These are phyloP conservation scores for Brotula barbata DNA, from an alignment of 2,797 vertebrate genomes.

Conservation along the genomic window DNA sequence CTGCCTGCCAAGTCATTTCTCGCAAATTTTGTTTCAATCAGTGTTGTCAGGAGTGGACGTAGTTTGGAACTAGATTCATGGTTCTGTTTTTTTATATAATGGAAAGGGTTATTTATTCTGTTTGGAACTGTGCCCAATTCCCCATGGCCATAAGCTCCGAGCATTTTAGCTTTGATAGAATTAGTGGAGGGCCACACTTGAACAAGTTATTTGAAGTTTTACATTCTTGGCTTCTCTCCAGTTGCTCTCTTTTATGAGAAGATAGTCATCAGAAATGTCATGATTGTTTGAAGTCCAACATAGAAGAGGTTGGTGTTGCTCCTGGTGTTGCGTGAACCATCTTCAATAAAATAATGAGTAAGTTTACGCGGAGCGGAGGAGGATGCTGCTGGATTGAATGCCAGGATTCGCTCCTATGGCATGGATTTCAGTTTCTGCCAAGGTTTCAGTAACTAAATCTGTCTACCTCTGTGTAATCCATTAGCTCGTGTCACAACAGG, in stretches of 20 bases:
- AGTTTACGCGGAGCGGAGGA: conserved; percentile 12
- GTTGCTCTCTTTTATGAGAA: conserved; percentile 7
- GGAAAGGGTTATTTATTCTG: conserved; percentile 6
- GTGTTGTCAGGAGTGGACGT: conserved; percentile 2
- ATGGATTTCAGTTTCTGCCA: conserved; percentile 36
- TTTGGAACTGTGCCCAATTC: conserved; percentile 16
- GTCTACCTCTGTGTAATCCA: conserved; percentile 41
- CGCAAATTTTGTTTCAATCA: conserved; percentile 1
- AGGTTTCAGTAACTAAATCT: conserved; percentile 36
- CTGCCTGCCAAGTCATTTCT: conserved; percentile 2
- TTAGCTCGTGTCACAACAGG: conserved; percentile 38
- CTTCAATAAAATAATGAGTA: conserved; percentile 25
- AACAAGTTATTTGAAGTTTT: conserved; percentile 29
- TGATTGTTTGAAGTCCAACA: conserved; percentile 9
- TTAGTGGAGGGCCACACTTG: conserved; percentile 3
- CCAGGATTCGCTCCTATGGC: conserved; percentile 47
- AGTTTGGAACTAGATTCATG: conserved; percentile 24
- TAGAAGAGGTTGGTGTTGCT: conserved; percentile 1
- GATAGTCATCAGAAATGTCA: conserved; percentile 14
- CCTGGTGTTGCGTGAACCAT: conserved; percentile 12
- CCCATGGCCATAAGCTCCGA: conserved; percentile 8
- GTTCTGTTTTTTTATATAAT: conserved; percentile 8
- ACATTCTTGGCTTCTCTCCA: conserved; percentile 29
- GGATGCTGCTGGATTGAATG: conserved; percentile 24
- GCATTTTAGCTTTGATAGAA: conserved; percentile 27